Base-by-base conservation (phyloP, 2,113 vertebrate species). In the Dicerorhinus sumatrensis region DNA sequence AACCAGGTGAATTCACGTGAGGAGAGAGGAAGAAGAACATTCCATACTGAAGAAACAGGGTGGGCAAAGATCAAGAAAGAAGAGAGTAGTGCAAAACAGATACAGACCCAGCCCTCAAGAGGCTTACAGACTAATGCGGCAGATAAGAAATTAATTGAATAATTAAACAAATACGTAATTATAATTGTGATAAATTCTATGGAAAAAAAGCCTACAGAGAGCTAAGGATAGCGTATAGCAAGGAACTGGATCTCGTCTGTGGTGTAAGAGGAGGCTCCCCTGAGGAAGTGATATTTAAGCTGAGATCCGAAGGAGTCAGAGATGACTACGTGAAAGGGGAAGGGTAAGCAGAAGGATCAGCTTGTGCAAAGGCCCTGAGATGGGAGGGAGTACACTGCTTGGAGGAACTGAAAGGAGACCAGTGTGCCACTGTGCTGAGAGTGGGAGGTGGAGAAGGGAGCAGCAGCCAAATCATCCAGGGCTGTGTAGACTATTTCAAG, bases 331-430 rank as follows among this genome's bases (percentile, higher is more conserved):
- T 18, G 46, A 87, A 97, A 95, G 89, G 63, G 91, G 85, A 97
- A 97, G 93, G 62, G 46, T 23, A 51, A 77, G 86, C 48, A 13
- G 95, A 79, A 84, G 89, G 48, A 42, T 62, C 11, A 12, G 42
- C 27, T 65, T 80, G 67, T 10, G 31, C 77, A 54, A 69, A 82
- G 91, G 42, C 70, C 36, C 91, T 31, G n/a, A 29, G 76, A 12
- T 2, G 8, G 60, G 46, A 54, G 21, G 73, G 31, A 31, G 20
- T 13, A 4, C 0, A 0, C 46, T 2, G 12, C 36, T 12, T 21
- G 65, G 25, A 91, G 86, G 89, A 97, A 93, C 83, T 6, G 91
- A 94, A 75, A 97, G 93, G 31, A 39, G 62, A 31, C 46, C 8
- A 6, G 65, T 0, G 29, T 18, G 65, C 54, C 72, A 18, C 5